Base-by-base conservation (phyloP, 2,888 invertebrate species). In the Gonocerus acuteangulatus region DNA sequence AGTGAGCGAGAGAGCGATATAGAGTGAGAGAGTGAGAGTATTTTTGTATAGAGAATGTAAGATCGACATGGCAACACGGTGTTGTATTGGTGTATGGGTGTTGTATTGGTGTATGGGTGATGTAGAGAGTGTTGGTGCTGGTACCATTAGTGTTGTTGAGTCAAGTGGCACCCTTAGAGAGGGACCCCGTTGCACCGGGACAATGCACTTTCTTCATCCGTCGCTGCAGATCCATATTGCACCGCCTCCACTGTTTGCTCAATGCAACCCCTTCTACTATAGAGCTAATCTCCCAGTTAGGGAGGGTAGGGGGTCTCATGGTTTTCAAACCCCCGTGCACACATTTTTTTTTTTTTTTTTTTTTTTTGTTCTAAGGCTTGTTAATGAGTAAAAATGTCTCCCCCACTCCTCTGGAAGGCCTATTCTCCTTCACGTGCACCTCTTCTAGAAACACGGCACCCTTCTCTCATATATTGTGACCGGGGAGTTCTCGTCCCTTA, bases 401-500 rank as follows among this genome's bases (percentile, higher is more conserved):
- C 19, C 7, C 45, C 21, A 18, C 15, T 21, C 21, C 15, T 21
- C 21, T 9, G 27, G 4, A 9, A 27, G 9, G 27, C 39, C 39
- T 39, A 39, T 39, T 58, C 32, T 49, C 62, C 52, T 52, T 66
- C 54, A 63, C 58, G 15, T 63, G 19, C 49, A 48, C 64, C 63
- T 63, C 67, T 54, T 61, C 63, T 48, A 52, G 61, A 61, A 62
- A 62, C 59, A 60, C 52, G 60, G 27, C 39, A 22, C 51, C 22
- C 57, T 42, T 47, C 44, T 57, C 16, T 27, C 45, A 16, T 59
- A 57, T 42, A 32, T 54, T 57, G 51, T 61, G 44, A 54, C 45
- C 59, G 22, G 60, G 16, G 11, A 48, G 48, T 45, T 49, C 45
- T 18, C 63, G 9, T 44, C 49, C 57, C 45, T 59, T 59, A 49